These are phyloP conservation scores for Leuciscus waleckii DNA, from an alignment of 2,797 vertebrate species.

Conservation along the genomic window DNA sequence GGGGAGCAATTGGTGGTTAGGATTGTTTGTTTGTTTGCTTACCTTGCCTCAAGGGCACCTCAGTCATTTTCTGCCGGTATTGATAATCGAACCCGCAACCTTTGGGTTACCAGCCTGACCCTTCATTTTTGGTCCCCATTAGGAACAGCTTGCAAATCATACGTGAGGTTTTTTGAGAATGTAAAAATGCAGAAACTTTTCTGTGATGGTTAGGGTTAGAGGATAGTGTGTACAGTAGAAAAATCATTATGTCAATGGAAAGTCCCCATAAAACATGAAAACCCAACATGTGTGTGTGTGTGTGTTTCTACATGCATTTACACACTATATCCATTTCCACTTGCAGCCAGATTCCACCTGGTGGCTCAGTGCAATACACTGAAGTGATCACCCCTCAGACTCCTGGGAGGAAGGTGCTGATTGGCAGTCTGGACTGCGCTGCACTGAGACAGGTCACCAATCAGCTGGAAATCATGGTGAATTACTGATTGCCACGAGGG, in stretches of 20 bases:
- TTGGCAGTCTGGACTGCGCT: constrained; percentile 79
- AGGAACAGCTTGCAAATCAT: too few species aligned
- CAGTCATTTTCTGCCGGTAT: too few species aligned
- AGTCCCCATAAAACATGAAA: background rate
- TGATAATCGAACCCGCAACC: too few species aligned
- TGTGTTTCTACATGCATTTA: background rate
- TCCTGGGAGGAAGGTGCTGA: constrained; percentile 75
- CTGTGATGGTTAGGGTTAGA: background rate
- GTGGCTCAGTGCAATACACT: constrained; percentile 77
- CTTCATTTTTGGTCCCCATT: too few species aligned
- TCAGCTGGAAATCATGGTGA: constrained; percentile 68
- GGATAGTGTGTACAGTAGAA: background rate
- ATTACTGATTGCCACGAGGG: background rate
- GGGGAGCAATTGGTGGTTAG: too few species aligned
- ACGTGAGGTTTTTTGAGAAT: background rate
- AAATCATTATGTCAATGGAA: background rate
- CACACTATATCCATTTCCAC: constrained; percentile 9
- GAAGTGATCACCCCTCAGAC: constrained; percentile 71
- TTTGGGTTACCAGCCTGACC: too few species aligned
- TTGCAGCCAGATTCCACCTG: constrained; percentile 63
- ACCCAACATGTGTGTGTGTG: background rate
- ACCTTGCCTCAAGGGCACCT: too few species aligned
- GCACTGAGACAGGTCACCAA: constrained; percentile 80
- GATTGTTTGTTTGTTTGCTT: too few species aligned
- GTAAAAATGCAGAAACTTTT: background rate